A percentile compares a stretch with the other conserved stretches of the same genome.
Conservation (phyloP, 2,113 vertebrate species). For the Limnothrissa miodon region DNA sequence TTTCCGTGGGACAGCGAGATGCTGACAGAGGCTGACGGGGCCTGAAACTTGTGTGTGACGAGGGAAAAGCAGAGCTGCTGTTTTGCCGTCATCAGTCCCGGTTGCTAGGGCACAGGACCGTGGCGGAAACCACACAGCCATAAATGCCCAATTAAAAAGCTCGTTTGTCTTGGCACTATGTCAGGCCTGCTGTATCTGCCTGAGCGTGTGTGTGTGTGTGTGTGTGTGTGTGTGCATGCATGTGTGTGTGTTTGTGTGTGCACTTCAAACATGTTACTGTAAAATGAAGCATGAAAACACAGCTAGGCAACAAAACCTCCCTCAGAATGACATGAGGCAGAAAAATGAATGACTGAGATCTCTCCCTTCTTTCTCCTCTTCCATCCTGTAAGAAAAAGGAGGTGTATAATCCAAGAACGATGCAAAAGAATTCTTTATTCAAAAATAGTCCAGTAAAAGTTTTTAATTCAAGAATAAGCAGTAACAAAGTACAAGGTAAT, state of each 20-base stretch:
- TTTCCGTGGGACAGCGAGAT: neutral
- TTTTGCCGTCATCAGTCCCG: constrained; percentile 22
- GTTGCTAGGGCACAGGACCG: constrained; percentile 40
- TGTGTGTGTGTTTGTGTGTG: constrained; percentile 12
- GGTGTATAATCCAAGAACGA: too few relatives aligned
- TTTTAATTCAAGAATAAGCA: too few relatives aligned
- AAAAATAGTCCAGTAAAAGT: too few relatives aligned
- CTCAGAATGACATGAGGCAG: neutral
- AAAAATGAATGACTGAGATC: neutral
- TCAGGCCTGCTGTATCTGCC: neutral
- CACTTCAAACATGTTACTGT: neutral
- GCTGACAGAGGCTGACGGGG: neutral
- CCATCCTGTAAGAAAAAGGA: too few relatives aligned
- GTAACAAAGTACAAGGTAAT: too few relatives aligned
- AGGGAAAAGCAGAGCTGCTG: neutral
- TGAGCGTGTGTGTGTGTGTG: constrained; percentile 1
- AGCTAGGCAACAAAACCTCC: neutral
- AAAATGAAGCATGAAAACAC: neutral
- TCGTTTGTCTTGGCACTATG: constrained; percentile 21
- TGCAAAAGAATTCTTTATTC: too few relatives aligned
- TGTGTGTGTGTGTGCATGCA: neutral
- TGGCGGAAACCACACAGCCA: constrained; percentile 29
- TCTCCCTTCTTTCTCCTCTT: too few relatives aligned
- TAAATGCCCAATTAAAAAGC: too few relatives aligned
- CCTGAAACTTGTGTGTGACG: neutral